Base-by-base conservation (phyloP, 1,140 invertebrate species). In the Drosophila mayri region DNA sequence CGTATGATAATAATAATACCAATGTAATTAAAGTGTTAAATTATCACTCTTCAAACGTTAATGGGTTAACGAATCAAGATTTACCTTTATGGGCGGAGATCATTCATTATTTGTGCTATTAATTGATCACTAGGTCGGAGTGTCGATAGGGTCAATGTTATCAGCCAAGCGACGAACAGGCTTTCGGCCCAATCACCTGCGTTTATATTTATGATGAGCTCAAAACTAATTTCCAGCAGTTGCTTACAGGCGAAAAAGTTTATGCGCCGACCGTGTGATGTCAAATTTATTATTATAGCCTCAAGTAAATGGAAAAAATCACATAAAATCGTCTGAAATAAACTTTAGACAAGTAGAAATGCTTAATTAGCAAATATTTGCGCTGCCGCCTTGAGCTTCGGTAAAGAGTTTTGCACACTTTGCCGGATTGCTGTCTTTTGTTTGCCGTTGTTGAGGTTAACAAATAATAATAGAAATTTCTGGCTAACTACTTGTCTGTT, bases 331-430 rank as follows among this genome's bases (percentile, higher is more conserved):
- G 73, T n/a, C 28, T 50, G 55, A 64, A 55, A 44, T 54, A 58
- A 37, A 59, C 28, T 52, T 55, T 41, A 77, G 30, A 60, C 46
- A 70, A 30, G 75, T 79, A 79, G 83, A 87, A 88, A 88, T 83
- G 64, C 86, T 87, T 80, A 87, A 87, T 84, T 88, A 80, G 81
- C 84, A 88, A 87, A 87, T 87, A 87, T 87, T 88, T 88, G 37
- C 73, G 46, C 44, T 58, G 57, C 43, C 62, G 47, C 47, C 62
- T 75, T 79, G 55, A 44, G 61, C 18, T 62, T 49, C 20, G 22
- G 75, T 57, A 70, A 68, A 71, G 65, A 78, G 47, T 62, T 78
- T 49, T 71, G 75, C 50, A 64, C 72, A 76, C 43, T 76, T 55
- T 74, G 50, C 50, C 40, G 35, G 71, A 74, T 57, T 20, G 28